Conservation (phyloP, 2,113 vertebrate genomes). For the Limnothrissa miodon region DNA sequence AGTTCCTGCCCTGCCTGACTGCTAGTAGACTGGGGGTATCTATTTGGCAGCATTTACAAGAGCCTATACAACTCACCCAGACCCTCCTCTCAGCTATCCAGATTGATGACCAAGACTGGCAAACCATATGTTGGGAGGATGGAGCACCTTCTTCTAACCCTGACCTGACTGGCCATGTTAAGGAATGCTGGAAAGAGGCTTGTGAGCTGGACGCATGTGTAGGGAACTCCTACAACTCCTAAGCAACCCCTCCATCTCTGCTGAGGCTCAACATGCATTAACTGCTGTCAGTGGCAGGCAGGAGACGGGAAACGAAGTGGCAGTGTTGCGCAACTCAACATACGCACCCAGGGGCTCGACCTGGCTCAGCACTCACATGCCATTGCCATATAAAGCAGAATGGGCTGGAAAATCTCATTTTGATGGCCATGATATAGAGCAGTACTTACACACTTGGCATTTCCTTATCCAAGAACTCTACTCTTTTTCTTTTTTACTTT, state of each 20-base stretch:
- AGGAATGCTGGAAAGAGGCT: not conserved
- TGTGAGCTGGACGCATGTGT: not conserved
- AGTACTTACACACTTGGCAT: not conserved
- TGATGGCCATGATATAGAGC: conserved; percentile 11
- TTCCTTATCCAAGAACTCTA: not conserved
- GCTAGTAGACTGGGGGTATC: not conserved
- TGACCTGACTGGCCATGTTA: not conserved
- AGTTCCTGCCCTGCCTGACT: not conserved
- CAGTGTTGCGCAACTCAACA: not conserved
- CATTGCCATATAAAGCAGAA: conserved; percentile 39
- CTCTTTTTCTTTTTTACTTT: not conserved
- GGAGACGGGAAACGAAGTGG: not conserved
- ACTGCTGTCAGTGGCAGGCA: not conserved
- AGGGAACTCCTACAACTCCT: not conserved
- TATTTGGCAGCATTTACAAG: not conserved
- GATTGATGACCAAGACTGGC: not conserved
- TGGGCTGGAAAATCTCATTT: not conserved
- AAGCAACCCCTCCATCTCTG: not conserved
- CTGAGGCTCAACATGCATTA: not conserved
- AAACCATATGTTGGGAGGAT: not conserved
- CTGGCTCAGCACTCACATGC: conserved; percentile 14
- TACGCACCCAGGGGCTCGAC: not conserved
- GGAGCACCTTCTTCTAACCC: not conserved
- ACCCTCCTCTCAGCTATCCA: not conserved
- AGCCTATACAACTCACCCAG: not conserved